Evolutionary conservation across 2,797 vertebrate genomes (phyloP), one percentile per base, ranked within the genome.

Genomic region (Tokudaia muenninki): DNA sequence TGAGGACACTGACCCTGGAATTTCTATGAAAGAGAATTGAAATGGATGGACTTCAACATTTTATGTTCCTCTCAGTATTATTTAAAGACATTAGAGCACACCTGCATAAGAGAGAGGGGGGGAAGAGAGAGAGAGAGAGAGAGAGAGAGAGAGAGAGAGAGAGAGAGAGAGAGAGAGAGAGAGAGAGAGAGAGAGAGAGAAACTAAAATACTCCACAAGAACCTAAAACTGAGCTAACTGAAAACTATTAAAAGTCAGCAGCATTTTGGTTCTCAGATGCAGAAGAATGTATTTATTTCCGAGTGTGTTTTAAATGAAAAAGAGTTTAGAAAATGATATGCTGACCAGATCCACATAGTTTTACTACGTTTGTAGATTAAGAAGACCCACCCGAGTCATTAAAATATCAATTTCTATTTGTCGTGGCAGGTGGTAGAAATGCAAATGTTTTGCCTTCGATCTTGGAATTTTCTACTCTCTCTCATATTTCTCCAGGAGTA

Each of bases 231-330:
- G 91, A 86, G 16, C 70, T 74, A 91, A 67, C 59, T 37, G 75
- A 94, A 90, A 37, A 95, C 57, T 87, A 24, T 81, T 80, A 29
- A 41, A 88, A 87, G 47, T 79, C 17, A 67, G 79, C 22, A 52
- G 16, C 9, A 31, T 81, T 96, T 83, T 84, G 91, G 21, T 90
- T 94, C 92, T 89, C 5, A 26, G 17, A 82, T 57, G 29, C 13
- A 77, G 17, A 89, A 92, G 92, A 90, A 44, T 84, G 37, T 41
- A 50, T 57, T 1, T 52, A 29, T 57, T 1, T 52, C 31, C 55
- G 29, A 72, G 22, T 8, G n/a, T 57, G 90, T 83, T 95, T 90
- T 95, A 84, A 93, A 81, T 92, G 12, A 97, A 95, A 88, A 52
- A 11, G 90, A n/a, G 14, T 72, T 77, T 91, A 44, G 57, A 80